These are phyloP conservation scores for Gerris buenoi DNA, from an alignment of 1,140 invertebrate species.

Conservation along the genomic window DNA sequence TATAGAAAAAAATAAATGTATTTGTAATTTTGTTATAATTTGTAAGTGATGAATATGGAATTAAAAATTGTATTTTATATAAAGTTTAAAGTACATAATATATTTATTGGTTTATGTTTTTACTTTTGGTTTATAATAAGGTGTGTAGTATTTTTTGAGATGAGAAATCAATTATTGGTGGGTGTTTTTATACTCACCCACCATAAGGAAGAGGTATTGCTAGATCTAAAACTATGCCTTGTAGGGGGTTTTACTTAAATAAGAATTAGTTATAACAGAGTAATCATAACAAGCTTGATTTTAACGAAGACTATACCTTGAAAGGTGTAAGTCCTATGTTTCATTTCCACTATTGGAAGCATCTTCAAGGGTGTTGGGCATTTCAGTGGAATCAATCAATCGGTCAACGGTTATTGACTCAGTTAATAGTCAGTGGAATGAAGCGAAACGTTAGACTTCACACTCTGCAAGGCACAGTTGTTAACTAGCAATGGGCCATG, in stretches of 20 bases:
- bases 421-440: neutral
- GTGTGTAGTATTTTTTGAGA: no score
- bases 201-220: neutral
- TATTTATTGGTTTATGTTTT: no score
- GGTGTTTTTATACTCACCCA: neutral
- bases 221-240: neutral
- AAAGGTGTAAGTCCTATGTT: neutral
- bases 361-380: neutral
- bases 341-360: neutral
- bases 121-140: no score
- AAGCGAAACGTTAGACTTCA: neutral
- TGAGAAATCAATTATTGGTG: neutral
- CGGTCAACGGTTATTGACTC: neutral
- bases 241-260: neutral
- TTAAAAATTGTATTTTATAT: no score
- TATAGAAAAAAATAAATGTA: no score
- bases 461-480: neutral
- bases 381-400: neutral
- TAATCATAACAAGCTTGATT: no score
- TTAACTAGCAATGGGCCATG: neutral
- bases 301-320: neutral
- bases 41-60: no score
- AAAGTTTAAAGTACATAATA: no score
- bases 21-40: no score
- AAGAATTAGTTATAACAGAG: no score